Conservation (phyloP, 2,113 vertebrate species). For the Micronycteris hirsuta region DNA sequence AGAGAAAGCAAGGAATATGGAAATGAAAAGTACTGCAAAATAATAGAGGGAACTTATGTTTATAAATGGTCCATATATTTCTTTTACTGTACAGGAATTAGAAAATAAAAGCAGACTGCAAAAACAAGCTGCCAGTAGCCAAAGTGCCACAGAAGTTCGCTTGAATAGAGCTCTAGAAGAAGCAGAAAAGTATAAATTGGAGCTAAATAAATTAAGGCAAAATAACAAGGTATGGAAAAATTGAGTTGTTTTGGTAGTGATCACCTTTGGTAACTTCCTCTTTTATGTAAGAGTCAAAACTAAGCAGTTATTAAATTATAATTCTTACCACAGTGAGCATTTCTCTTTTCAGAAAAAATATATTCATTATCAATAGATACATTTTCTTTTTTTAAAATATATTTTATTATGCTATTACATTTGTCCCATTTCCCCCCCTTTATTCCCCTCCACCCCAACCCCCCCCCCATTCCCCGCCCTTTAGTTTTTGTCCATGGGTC, state of each 20-base stretch:
- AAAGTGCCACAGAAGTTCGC: slow-evolving; percentile 87
- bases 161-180: slow-evolving; percentile 95
- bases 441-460: no score
- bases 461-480: no score
- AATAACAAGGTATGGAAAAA: slow-evolving; percentile 86
- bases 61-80: background rate
- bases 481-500: no score
- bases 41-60: background rate
- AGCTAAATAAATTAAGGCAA: slow-evolving; percentile 89
- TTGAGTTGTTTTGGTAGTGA: slow-evolving; percentile 9
- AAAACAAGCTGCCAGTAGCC: slow-evolving; percentile 86
- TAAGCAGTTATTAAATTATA: background rate
- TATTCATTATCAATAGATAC: background rate
- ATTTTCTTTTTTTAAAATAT: background rate
- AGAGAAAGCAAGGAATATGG: background rate
- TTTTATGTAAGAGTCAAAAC: background rate
- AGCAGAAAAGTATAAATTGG: slow-evolving; percentile 85
- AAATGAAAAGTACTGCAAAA: slow-evolving; percentile 12
- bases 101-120: slow-evolving; percentile 85
- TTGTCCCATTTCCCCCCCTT: no score
- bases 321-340: background rate
- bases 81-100: slow-evolving; percentile 84
- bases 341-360: background rate
- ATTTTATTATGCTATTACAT: no score
- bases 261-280: background rate